A percentile compares a stretch with the other conserved stretches of the same genome.
Evolutionary conservation across 2,888 invertebrate species (phyloP).

Genomic region (Caenorhabditis afra): DNA sequence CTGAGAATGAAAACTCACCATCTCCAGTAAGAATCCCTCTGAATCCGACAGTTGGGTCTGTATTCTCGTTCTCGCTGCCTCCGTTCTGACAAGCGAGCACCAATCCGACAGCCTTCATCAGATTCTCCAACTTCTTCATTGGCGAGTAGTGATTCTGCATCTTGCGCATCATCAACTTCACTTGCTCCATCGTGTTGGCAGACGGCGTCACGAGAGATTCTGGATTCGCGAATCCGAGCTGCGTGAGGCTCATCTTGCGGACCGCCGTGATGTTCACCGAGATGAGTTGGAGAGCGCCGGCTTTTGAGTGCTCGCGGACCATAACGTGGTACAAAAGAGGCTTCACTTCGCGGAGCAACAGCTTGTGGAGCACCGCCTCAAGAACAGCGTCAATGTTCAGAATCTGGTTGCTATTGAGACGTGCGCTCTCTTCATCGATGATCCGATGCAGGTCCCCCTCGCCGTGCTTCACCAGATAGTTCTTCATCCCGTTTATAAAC

Average conservation of each 20-base stretch:
- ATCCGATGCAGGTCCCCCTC: constrained; percentile 92
- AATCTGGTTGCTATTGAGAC: constrained; percentile 92
- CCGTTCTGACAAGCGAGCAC: constrained; percentile 52
- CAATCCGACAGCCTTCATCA: constrained; percentile 81
- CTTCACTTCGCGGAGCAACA: constrained; percentile 85
- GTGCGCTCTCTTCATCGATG: constrained; percentile 89
- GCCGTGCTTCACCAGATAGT: constrained; percentile 95
- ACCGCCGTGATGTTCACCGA: constrained; percentile 82
- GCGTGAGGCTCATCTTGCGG: constrained; percentile 81
- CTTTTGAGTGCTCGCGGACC: constrained; percentile 77
- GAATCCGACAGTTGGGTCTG: constrained; percentile 33
- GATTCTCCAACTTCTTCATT: constrained; percentile 92
- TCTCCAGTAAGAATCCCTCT: constrained; percentile 63
- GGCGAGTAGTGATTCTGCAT: constrained; percentile 94
- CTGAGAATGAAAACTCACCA: constrained; percentile 48
- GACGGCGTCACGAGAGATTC: constrained; percentile 54
- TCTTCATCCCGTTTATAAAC: constrained; percentile 98
- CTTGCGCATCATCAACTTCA: constrained; percentile 86
- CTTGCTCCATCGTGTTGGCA: constrained; percentile 85
- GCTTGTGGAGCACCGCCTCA: constrained; percentile 93
- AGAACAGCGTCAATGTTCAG: constrained; percentile 95
- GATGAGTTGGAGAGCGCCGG: constrained; percentile 81
- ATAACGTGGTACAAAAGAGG: constrained; percentile 80
- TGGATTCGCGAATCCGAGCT: constrained; percentile 82
- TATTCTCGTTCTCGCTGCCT: constrained; percentile 51